These are phyloP conservation scores for Podarcis cretensis DNA, from an alignment of 2,113 vertebrate genomes.

Conservation along the genomic window DNA sequence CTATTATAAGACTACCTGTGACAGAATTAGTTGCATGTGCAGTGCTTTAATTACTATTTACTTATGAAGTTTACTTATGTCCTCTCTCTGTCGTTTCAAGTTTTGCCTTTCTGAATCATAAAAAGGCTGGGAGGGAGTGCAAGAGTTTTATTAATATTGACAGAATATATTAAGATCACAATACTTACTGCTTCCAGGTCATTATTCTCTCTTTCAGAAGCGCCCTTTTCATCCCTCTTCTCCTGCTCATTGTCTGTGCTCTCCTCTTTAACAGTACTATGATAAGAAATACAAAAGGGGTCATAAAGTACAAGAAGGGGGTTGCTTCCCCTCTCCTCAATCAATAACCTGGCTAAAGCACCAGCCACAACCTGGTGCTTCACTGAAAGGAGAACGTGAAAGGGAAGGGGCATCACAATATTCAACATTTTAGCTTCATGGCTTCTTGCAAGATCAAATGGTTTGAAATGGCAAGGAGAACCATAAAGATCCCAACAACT, in stretches of 20 bases:
- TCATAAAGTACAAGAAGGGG: slow-evolving; percentile 38
- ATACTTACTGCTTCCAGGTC: slow-evolving; percentile 85
- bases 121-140: not conserved
- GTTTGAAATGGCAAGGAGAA: not conserved
- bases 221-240: slow-evolving; percentile 85
- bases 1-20: not conserved
- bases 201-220: slow-evolving; percentile 78
- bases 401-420: slow-evolving; percentile 44
- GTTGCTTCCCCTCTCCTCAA: not conserved
- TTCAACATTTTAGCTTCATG: not conserved
- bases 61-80: not conserved
- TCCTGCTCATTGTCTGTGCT: slow-evolving; percentile 88
- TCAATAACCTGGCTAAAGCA: not conserved
- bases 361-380: slow-evolving; percentile 28
- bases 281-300: slow-evolving; percentile 46
- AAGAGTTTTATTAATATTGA: not conserved
- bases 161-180: not conserved
- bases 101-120: no score
- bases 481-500: not conserved
- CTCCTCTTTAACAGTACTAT: slow-evolving; percentile 87
- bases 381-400: slow-evolving; percentile 43
- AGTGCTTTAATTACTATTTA: not conserved
- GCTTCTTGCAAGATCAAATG: not conserved
- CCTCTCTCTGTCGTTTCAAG: not conserved
- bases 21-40: not conserved